Conservation (phyloP, 2,113 vertebrate species). For the Clarias macrocephalus region DNA sequence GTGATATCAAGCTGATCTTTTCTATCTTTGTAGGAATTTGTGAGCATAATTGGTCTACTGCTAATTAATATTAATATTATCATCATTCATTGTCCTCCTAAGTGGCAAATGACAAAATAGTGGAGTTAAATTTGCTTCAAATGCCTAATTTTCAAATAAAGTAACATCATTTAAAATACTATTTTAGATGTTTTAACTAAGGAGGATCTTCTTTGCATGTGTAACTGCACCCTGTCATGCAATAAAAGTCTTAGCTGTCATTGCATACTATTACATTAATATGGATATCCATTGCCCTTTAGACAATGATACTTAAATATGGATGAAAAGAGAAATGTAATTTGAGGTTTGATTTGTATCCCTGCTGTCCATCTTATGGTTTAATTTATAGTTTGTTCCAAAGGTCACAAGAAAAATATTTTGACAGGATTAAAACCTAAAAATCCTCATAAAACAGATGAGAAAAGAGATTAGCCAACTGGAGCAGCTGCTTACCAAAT, state of each 20-base stretch:
- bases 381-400: slow-evolving; percentile 15
- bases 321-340: background rate
- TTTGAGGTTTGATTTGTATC: slow-evolving; percentile 33
- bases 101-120: slow-evolving; percentile 2
- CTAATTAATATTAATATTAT: background rate
- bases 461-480: background rate
- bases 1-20: background rate
- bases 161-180: background rate
- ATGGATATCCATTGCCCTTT: background rate
- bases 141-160: slow-evolving; percentile 9
- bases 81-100: slow-evolving; percentile 19
- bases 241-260: background rate
- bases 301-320: slow-evolving; percentile 20
- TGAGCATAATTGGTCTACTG: background rate
- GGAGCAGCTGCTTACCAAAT: background rate
- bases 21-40: background rate
- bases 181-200: background rate
- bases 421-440: slow-evolving; percentile 24
- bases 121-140: background rate
- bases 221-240: background rate
- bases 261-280: background rate
- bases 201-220: background rate
- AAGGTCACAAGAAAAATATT: slow-evolving; percentile 22
- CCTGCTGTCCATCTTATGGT: background rate
- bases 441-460: slow-evolving; percentile 8